These are phyloP conservation scores for Pantala flavescens DNA, from an alignment of 1,140 invertebrate species.

Conservation along the genomic window DNA sequence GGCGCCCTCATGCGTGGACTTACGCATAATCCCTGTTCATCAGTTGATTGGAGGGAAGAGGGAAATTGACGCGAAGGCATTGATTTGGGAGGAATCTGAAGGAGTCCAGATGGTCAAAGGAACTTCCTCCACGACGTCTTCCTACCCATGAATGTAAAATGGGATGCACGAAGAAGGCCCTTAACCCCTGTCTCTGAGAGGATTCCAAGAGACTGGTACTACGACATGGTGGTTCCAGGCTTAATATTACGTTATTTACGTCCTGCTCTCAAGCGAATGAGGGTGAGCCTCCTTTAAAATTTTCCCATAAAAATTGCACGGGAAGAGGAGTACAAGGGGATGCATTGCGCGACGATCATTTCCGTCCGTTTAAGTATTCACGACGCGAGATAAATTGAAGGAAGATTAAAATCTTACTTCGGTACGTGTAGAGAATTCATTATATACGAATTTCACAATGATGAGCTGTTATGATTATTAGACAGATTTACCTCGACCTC, in stretches of 20 bases:
- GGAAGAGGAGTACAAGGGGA: too few species aligned
- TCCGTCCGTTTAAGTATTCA: too few species aligned
- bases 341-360: too few species aligned
- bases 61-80: neutral
- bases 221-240: neutral
- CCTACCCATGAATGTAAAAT: neutral
- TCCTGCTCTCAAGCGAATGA: neutral
- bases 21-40: neutral
- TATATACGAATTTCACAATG: too few species aligned
- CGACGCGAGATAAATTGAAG: too few species aligned
- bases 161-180: neutral
- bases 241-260: neutral
- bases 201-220: neutral
- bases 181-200: neutral
- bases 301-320: too few species aligned
- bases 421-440: too few species aligned
- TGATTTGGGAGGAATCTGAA: neutral
- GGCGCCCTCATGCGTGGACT: slow-evolving; percentile 1
- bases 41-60: neutral
- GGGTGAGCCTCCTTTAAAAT: too few species aligned
- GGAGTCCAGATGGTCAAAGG: neutral
- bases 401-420: too few species aligned
- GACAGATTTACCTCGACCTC: too few species aligned
- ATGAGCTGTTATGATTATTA: too few species aligned
- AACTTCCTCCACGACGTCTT: neutral